Evolutionary conservation across 2,888 invertebrate genomes (phyloP).

Genomic region (Thelaira solivaga): DNA sequence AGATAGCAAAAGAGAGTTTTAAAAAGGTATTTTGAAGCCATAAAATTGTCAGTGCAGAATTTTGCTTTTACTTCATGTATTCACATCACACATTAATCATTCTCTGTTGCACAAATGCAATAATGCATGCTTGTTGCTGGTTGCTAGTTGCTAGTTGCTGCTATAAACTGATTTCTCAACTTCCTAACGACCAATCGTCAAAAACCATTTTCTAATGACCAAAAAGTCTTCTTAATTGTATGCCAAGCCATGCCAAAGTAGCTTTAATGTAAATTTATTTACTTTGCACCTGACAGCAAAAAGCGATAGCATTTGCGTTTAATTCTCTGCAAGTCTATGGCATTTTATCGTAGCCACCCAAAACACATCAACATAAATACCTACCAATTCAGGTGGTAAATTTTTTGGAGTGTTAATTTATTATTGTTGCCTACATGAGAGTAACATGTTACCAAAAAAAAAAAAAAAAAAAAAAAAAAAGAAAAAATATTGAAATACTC

Average conservation of each 20-base stretch:
- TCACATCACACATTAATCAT: conserved; percentile 22
- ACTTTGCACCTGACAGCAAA: background rate
- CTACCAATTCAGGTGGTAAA: background rate
- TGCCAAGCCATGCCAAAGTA: conserved; percentile 31
- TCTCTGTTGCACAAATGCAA: conserved; percentile 48
- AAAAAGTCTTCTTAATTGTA: conserved; percentile 48
- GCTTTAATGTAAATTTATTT: conserved; percentile 29
- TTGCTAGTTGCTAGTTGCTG: background rate
- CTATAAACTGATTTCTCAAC: background rate
- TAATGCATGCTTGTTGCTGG: background rate
- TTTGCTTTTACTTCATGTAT: background rate
- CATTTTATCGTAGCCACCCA: background rate
- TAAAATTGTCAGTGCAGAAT: background rate
- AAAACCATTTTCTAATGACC: conserved; percentile 46
- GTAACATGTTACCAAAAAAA: conserved; percentile 31
- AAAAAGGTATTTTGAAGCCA: background rate
- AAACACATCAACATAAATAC: background rate
- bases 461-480: too few species aligned
- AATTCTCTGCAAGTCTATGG: background rate
- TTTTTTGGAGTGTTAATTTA: conserved; percentile 52
- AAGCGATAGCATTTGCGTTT: conserved; percentile 8
- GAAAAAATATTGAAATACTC: too few species aligned
- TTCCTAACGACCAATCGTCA: conserved; percentile 31
- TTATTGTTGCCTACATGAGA: conserved; percentile 23
- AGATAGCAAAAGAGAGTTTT: background rate